Evolutionary conservation across 2,888 invertebrate genomes (phyloP), one percentile per base, ranked within the genome.

Genomic region (Diarsia brunnea): DNA sequence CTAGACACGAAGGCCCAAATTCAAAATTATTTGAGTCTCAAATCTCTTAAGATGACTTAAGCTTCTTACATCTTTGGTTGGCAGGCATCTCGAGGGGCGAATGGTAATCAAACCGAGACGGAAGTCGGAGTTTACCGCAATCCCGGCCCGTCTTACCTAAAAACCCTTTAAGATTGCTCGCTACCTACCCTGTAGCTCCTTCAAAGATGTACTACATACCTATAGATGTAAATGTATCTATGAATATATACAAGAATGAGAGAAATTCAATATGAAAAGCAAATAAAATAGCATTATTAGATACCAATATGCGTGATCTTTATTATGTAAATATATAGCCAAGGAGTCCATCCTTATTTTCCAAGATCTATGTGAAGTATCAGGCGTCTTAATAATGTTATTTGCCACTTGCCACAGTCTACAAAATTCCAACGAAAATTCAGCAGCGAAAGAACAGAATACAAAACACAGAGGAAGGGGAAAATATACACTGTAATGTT

Each of bases 51-150:
- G 87, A 87, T 83, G 84, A 87, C 78, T 87, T 83, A 82, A 87
- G 84, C 89, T 91, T 92, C 89, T 85, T 89, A 85, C 86, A 90
- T 92, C 91, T 87, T 90, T 84, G 86, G 84, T 88, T 87, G 84
- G 86, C 90, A 91, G 88, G 89, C 93, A 93, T 93, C 92, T 91
- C 91, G 90, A 92, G 92, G 94, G 93, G 92, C 92, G 91, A 94
- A 94, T 91, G 93, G 95, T 95, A 95, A 95, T 95, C 93, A 95
- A 93, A 94, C 84, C 85, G 90, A 90, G 89, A 88, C 92, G 92
- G 91, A 91, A 91, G 91, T 88, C 86, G 91, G 81, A 92, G 92
- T 92, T 92, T 90, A 89, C 90, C 92, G 91, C 94, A 95, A 94
- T 94, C 93, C 93, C 91, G 89, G 87, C 90, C 87, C 90, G 91